Conservation (phyloP, 2,113 vertebrate species). For the Burhinus bistriatus region DNA sequence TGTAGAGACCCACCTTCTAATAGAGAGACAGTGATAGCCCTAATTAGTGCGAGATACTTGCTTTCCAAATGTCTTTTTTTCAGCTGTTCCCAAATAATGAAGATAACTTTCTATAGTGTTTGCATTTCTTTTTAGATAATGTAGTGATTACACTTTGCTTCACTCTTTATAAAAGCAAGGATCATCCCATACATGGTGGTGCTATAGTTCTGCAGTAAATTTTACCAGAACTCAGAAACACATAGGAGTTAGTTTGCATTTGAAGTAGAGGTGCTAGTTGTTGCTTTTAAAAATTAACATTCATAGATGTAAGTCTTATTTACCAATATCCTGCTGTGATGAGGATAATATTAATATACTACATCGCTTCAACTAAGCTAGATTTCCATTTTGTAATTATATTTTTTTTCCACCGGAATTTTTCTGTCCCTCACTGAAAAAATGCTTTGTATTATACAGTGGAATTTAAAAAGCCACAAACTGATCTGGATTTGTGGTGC, state of each 20-base stretch:
- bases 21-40: not conserved
- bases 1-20: not conserved
- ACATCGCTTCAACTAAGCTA: not conserved
- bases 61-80: not conserved
- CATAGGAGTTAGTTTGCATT: not conserved
- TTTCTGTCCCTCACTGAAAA: conserved; percentile 12
- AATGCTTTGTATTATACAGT: conserved; percentile 6
- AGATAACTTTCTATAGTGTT: not conserved
- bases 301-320: conserved; percentile 53
- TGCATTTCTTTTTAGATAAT: not conserved
- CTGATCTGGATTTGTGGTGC: conserved; percentile 2
- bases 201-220: not conserved
- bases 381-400: conserved; percentile 40
- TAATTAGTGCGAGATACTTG: not conserved
- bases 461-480: conserved; percentile 25
- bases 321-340: conserved; percentile 52
- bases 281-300: conserved; percentile 43
- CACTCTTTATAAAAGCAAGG: not conserved
- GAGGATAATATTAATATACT: conserved; percentile 48
- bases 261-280: not conserved
- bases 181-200: not conserved
- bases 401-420: conserved; percentile 36
- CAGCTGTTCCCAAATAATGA: not conserved
- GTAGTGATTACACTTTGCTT: not conserved
- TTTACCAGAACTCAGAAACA: not conserved